These are phyloP conservation scores for Lissonota sp. DNA, from an alignment of 2,888 invertebrate species.

Conservation along the genomic window DNA sequence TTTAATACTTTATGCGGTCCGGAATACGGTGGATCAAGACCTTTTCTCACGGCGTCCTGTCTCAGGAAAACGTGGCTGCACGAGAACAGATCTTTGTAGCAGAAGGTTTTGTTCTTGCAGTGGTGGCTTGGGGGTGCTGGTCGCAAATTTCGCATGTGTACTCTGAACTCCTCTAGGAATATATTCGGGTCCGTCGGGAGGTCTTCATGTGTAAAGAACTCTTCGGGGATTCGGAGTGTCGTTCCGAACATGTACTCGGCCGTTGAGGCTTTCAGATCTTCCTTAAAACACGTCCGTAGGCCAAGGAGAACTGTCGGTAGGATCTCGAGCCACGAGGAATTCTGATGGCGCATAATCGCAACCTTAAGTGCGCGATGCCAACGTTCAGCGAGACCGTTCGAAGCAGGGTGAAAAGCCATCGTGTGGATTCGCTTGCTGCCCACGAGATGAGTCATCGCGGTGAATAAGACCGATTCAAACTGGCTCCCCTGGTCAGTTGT, in stretches of 20 bases:
- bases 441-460: no score
- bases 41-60: slow-evolving; percentile 17
- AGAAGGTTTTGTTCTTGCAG: slow-evolving; percentile 22
- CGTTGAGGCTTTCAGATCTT: background rate
- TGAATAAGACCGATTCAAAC: no score
- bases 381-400: no score
- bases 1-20: slow-evolving; percentile 32
- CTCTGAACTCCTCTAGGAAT: slow-evolving; percentile 39
- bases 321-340: background rate
- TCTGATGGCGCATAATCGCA: no score
- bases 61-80: slow-evolving; percentile 33
- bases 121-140: slow-evolving; percentile 40
- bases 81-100: slow-evolving; percentile 38
- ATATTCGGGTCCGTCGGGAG: slow-evolving; percentile 33
- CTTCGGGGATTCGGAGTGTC: slow-evolving; percentile 19
- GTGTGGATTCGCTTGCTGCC: no score
- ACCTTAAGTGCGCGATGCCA: no score
- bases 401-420: no score
- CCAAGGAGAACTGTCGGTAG: background rate
- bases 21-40: slow-evolving; percentile 24
- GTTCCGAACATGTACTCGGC: slow-evolving; percentile 34
- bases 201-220: slow-evolving; percentile 52
- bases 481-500: no score
- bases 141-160: slow-evolving; percentile 36
- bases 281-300: background rate